Evolutionary conservation across 2,797 vertebrate species (phyloP).

Genomic region (Hapalemur alaotrensis): DNA sequence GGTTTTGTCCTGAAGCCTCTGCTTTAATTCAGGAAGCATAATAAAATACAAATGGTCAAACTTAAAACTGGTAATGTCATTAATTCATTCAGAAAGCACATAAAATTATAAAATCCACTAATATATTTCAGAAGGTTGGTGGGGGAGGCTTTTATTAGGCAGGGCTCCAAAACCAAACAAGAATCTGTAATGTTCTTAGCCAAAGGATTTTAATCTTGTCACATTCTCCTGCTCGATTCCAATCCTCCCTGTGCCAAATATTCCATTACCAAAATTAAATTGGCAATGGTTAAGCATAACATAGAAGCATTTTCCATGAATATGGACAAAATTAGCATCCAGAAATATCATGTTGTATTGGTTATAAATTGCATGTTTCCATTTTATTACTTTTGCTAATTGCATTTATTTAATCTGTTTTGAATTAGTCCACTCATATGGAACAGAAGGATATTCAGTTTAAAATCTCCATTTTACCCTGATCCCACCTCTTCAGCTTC

Average conservation of each 20-base stretch:
- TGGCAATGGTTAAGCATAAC: constrained; percentile 28
- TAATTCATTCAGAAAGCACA: constrained; percentile 18
- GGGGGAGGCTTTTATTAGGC: constrained; percentile 11
- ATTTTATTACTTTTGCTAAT: constrained; percentile 44
- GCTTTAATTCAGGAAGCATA: background rate
- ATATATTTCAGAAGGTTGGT: background rate
- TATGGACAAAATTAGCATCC: background rate
- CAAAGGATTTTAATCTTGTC: constrained; percentile 60
- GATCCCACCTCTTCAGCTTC: background rate
- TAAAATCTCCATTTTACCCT: background rate
- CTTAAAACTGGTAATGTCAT: constrained; percentile 19
- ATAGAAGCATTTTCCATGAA: constrained; percentile 42
- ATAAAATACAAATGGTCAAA: background rate
- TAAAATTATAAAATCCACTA: constrained; percentile 20
- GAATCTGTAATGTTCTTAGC: constrained; percentile 34
- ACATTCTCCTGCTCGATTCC: background rate
- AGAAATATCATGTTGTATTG: background rate
- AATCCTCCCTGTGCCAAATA: constrained; percentile 46
- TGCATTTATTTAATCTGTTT: constrained; percentile 16
- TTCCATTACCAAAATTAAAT: constrained; percentile 69
- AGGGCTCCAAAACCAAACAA: constrained; percentile 50
- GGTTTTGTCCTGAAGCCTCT: background rate
- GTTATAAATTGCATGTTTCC: background rate
- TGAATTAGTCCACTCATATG: background rate
- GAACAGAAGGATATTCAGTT: background rate